These are phyloP conservation scores for Gallinago undulata DNA, from an alignment of 2,113 vertebrate species.

Conservation along the genomic window DNA sequence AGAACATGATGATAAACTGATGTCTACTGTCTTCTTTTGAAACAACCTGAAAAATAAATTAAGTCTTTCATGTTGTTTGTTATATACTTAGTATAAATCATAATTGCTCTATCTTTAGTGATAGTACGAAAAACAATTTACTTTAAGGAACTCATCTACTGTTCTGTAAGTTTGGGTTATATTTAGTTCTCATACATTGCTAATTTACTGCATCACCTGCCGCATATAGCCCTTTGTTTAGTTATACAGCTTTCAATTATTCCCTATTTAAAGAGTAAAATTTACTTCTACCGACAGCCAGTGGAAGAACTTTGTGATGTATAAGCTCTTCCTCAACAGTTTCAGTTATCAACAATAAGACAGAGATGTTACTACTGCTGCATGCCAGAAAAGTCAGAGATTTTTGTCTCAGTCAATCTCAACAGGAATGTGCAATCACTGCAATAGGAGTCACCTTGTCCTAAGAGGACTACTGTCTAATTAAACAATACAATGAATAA, in stretches of 20 bases:
- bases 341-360: background rate
- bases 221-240: background rate
- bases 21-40: background rate
- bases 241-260: background rate
- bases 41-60: background rate
- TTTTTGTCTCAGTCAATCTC: background rate
- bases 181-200: background rate
- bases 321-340: background rate
- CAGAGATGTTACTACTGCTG: background rate
- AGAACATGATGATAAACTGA: background rate
- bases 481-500: background rate
- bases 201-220: background rate
- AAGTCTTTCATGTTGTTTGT: background rate
- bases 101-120: background rate
- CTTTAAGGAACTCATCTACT: background rate
- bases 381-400: background rate
- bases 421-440: background rate
- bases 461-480: background rate
- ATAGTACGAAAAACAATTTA: background rate
- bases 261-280: background rate
- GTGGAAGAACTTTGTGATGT: background rate
- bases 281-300: background rate
- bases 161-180: background rate
- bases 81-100: background rate
- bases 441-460: background rate